Percentiles rank a stretch among this genome's conserved stretches.
phyloP scores from a whole-genome alignment of 2,888 invertebrate species.

The Brenthis hecate region DNA sequence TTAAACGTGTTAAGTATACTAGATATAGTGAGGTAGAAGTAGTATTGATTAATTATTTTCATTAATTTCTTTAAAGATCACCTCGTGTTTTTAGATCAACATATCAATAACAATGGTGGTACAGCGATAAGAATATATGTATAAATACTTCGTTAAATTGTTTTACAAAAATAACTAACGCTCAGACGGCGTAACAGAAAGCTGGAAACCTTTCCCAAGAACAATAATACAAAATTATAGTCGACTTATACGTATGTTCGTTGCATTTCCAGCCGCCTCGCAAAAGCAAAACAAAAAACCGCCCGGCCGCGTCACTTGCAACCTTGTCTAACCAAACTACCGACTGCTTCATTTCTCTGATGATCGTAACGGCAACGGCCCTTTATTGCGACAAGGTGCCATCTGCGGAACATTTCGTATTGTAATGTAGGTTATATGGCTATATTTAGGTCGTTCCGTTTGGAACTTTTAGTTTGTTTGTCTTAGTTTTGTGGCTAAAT shows the following conservation, averaged over 20 bases:
- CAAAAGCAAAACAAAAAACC: slow-evolving; percentile 70
- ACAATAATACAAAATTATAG: slow-evolving; percentile 58
- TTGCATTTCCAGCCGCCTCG: slow-evolving; percentile 71
- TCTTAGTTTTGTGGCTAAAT: slow-evolving; percentile 46
- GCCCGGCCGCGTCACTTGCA: slow-evolving; percentile 62
- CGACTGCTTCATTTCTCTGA: slow-evolving; percentile 48
- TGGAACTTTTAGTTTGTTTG: slow-evolving; percentile 51
- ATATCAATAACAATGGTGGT: neutral
- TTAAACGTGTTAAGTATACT: slow-evolving; percentile 6
- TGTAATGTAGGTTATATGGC: slow-evolving; percentile 59
- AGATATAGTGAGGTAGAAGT: slow-evolving; percentile 1
- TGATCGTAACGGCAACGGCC: slow-evolving; percentile 51
- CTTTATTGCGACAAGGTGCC: slow-evolving; percentile 62
- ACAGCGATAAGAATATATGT: neutral
- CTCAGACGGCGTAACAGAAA: slow-evolving; percentile 40
- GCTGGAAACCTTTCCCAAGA: slow-evolving; percentile 48
- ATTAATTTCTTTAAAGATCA: neutral
- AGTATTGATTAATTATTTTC: slow-evolving; percentile 10
- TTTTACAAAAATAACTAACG: slow-evolving; percentile 30
- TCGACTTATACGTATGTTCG: slow-evolving; percentile 52
- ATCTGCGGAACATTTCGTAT: slow-evolving; percentile 53
- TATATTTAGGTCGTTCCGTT: slow-evolving; percentile 72
- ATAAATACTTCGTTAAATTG: slow-evolving; percentile 21
- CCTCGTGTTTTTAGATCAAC: neutral
- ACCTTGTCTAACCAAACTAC: slow-evolving; percentile 61